Evolutionary conservation across 2,113 vertebrate genomes (phyloP).

Genomic region (Castor canadensis): DNA sequence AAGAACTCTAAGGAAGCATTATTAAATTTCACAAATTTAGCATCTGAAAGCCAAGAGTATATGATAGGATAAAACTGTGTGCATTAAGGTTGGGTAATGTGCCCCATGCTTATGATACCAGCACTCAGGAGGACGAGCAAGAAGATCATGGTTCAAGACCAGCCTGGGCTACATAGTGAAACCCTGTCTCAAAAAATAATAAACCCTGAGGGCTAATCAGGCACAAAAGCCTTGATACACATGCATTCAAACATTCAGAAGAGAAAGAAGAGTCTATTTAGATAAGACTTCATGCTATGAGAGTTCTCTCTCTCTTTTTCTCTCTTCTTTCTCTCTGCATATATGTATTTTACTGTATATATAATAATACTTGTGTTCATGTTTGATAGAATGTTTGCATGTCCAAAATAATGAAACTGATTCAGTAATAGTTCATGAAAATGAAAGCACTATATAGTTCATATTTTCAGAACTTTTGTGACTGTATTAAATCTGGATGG

Average conservation of each 20-base stretch:
- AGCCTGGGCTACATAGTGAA: no score
- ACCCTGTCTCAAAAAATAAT: no score
- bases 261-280: slow-evolving; percentile 62
- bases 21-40: slow-evolving; percentile 77
- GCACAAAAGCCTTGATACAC: no score
- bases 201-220: no score
- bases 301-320: neutral
- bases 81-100: slow-evolving; percentile 55
- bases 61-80: slow-evolving; percentile 52
- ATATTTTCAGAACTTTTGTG: neutral
- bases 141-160: no score
- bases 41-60: slow-evolving; percentile 52
- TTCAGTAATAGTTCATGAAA: slow-evolving; percentile 9
- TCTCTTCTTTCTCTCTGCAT: neutral
- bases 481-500: neutral
- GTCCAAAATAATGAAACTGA: neutral
- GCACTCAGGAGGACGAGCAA: slow-evolving; percentile 27
- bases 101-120: slow-evolving; percentile 61
- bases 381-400: neutral
- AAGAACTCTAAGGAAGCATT: slow-evolving; percentile 43
- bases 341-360: neutral
- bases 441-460: neutral
- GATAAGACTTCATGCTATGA: slow-evolving; percentile 55
- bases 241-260: no score
- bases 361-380: neutral